Base-by-base conservation (phyloP, 1,140 invertebrate species). In the Brachionus sp. region DNA sequence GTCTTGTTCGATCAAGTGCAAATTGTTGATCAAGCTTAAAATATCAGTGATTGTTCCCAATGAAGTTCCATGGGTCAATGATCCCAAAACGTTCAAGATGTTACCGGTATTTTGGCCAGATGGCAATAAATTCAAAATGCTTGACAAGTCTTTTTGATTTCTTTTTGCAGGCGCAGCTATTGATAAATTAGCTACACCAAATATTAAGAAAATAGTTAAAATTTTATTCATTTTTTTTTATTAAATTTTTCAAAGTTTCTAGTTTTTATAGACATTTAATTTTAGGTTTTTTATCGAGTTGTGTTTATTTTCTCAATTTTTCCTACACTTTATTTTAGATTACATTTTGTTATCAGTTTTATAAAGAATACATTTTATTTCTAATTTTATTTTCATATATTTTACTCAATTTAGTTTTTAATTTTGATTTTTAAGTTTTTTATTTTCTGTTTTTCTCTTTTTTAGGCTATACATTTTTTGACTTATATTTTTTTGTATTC, bases 201-300 rank as follows among this genome's bases (percentile, higher is more conserved):
- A 7, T 0, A 62, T 62, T 37, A 77, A 50, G 19, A 77, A 77
- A 9, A 77, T 5, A 46, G 75, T 35, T 25, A 77, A 37, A 46
- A 77, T 53, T 62, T 53, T 77, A 62, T 77, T 77, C 75, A 77
- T 77, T 53, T 77, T 62, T 13, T 5, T 29, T 29, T 64, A 53
- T 33, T 66, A 29, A 2, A 6, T 35, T 70, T 70, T 70, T 37
- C 3, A 37, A 23, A 12, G 5, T 64, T 1, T 57, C 2, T 16
- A 16, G 16, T 64, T 64, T 35, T 70, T 70, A 37, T 70, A 19
- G 13, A 37, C 29, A 16, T 37, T 70, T 16, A 29, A n/a, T 42
- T 19, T 6, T 16, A 37, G 33, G 16, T 23, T 13, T 70, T 70
- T 70, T 42, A 37, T 68, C 25, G n/a, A 70, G 16, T 6, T 16